Evolutionary conservation across 2,113 vertebrate genomes (phyloP).

Genomic region (Eurypyga helias): DNA sequence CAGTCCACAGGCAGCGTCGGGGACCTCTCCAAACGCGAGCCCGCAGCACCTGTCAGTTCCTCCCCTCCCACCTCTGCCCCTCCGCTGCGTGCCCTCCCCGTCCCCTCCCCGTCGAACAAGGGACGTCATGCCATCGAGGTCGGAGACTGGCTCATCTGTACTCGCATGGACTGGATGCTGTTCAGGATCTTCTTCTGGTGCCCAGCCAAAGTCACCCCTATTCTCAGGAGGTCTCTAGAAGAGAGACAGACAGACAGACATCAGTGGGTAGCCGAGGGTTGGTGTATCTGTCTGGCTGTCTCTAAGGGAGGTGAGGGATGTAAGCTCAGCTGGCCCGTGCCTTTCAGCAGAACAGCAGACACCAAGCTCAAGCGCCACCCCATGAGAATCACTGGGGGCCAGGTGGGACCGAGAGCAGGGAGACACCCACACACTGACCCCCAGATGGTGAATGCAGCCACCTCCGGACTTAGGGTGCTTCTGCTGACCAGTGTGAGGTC

Average conservation of each 20-base stretch:
- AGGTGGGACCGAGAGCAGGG: background rate
- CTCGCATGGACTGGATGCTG: constrained; percentile 95
- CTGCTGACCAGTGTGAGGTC: background rate
- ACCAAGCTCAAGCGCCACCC: background rate
- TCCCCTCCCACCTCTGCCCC: constrained; percentile 51
- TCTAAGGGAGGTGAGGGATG: background rate
- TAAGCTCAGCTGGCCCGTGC: background rate
- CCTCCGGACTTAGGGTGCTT: background rate
- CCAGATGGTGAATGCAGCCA: background rate
- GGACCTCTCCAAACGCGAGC: constrained; percentile 47
- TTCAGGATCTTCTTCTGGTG: constrained; percentile 99
- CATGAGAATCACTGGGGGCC: rapidly evolving
- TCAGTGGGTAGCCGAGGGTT: background rate
- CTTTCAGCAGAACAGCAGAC: background rate
- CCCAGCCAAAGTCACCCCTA: constrained; percentile 97
- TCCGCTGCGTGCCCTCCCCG: constrained; percentile 47
- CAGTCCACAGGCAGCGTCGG: constrained; percentile 43
- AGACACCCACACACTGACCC: background rate
- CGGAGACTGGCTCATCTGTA: constrained; percentile 94
- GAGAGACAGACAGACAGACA: background rate
- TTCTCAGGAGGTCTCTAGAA: constrained; percentile 95
- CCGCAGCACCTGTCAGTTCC: background rate
- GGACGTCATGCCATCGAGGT: constrained; percentile 91
- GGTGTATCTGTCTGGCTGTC: background rate
- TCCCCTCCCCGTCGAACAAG: constrained; percentile 48